A percentile compares a stretch with the other conserved stretches of the same genome.
These are phyloP conservation scores for Puntigrus tetrazona DNA, from an alignment of 2,113 vertebrate species.

Conservation along the genomic window DNA sequence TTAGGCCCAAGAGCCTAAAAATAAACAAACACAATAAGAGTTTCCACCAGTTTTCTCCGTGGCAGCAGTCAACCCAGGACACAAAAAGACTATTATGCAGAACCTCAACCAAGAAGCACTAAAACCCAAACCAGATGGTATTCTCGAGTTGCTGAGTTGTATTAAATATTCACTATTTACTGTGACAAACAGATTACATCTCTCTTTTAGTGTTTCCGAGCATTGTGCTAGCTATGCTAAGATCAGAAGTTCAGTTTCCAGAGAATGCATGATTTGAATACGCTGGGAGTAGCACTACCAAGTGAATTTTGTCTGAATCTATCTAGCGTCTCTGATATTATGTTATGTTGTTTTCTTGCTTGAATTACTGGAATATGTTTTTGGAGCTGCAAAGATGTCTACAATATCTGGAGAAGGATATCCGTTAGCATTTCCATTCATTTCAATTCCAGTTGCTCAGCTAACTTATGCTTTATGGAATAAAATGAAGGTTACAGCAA, in stretches of 20 bases:
- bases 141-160: not conserved
- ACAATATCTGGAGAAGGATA: not conserved
- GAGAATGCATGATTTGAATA: not conserved
- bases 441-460: not conserved
- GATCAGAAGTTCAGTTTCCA: not conserved
- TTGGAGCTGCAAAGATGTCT: not conserved
- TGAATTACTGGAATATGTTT: not conserved
- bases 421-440: not conserved
- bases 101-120: not conserved
- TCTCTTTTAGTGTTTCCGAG: not conserved
- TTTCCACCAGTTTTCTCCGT: slow-evolving; percentile 8
- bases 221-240: not conserved
- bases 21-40: slow-evolving; percentile 39
- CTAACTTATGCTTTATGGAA: not conserved
- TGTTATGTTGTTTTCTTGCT: not conserved
- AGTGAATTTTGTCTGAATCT: not conserved
- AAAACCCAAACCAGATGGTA: not conserved
- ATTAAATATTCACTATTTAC: slow-evolving; percentile 1
- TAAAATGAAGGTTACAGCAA: not conserved
- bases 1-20: slow-evolving; percentile 70
- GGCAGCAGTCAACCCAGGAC: not conserved
- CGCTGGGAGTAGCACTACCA: not conserved
- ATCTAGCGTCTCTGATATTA: not conserved
- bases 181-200: not conserved
- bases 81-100: not conserved